Evolutionary conservation across 2,797 vertebrate genomes (phyloP).

Genomic region (Lutjanus argentimaculatus): DNA sequence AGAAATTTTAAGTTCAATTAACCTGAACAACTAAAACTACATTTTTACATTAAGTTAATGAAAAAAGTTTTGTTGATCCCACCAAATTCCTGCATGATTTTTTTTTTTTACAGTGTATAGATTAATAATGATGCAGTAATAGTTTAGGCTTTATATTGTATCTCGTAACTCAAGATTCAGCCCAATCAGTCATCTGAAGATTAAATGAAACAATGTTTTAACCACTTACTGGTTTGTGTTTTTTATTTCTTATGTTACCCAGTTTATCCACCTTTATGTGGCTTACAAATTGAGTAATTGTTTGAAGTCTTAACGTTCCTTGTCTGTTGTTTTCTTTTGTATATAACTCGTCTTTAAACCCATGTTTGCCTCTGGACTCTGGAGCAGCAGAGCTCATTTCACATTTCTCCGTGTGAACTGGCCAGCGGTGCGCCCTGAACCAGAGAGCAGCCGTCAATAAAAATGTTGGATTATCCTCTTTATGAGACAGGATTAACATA

Average conservation of each 20-base stretch:
- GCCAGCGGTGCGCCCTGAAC: slow-evolving; percentile 25
- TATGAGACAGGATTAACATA: slow-evolving; percentile 76
- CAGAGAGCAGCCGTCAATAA: slow-evolving; percentile 58
- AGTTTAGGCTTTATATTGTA: background rate
- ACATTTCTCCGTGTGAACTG: slow-evolving; percentile 50
- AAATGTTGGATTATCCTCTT: slow-evolving; percentile 75
- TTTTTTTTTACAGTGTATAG: too few species aligned
- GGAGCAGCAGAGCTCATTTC: slow-evolving; percentile 21
- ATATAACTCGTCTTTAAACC: background rate
- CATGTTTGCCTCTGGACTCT: background rate
- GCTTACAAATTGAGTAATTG: background rate
- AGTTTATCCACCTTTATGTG: background rate
- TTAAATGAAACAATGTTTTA: background rate
- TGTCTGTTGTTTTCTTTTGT: background rate
- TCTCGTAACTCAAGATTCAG: background rate
- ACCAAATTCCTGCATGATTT: too few species aligned
- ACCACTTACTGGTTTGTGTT: background rate
- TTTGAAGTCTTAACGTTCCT: background rate
- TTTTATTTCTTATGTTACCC: too few species aligned
- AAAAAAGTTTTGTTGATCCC: too few species aligned
- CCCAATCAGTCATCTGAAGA: background rate
- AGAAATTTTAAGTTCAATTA: too few species aligned
- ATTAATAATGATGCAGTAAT: background rate
- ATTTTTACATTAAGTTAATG: too few species aligned
- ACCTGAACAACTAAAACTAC: too few species aligned